These are phyloP conservation scores for Dexiosoma caninum DNA, from an alignment of 2,888 invertebrate species.

Conservation along the genomic window DNA sequence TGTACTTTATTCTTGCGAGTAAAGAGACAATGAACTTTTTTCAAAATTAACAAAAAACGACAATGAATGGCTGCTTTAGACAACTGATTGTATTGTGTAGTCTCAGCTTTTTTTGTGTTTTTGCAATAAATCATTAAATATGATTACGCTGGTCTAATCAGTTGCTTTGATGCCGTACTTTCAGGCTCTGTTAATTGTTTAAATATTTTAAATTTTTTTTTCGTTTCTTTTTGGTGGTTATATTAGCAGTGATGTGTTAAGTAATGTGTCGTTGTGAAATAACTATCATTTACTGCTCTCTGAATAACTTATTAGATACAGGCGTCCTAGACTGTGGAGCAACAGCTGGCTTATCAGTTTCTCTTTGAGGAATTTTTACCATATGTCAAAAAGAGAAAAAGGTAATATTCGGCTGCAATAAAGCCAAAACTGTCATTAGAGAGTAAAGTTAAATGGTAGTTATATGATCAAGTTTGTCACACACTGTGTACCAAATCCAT, in stretches of 20 bases:
- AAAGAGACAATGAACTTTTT: slow-evolving; percentile 60
- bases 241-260: slow-evolving; percentile 41
- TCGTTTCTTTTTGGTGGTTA: neutral
- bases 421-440: no score
- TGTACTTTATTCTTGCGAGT: slow-evolving; percentile 32
- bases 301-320: no score
- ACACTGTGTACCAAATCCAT: no score
- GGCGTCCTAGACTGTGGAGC: no score
- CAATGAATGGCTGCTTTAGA: slow-evolving; percentile 14
- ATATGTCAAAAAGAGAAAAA: no score
- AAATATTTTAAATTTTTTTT: neutral
- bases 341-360: no score
- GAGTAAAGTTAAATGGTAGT: no score
- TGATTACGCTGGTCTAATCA: slow-evolving; percentile 15
- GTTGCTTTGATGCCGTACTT: neutral
- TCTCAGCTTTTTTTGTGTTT: slow-evolving; percentile 17
- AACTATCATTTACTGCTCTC: no score
- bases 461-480: no score
- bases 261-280: slow-evolving; percentile 28
- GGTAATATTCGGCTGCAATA: no score
- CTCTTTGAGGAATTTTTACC: no score
- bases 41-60: neutral
- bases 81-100: neutral
- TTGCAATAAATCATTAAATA: slow-evolving; percentile 47
- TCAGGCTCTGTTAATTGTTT: neutral